phyloP scores from a whole-genome alignment of 2,113 vertebrate species.

The Calcarius ornatus region DNA sequence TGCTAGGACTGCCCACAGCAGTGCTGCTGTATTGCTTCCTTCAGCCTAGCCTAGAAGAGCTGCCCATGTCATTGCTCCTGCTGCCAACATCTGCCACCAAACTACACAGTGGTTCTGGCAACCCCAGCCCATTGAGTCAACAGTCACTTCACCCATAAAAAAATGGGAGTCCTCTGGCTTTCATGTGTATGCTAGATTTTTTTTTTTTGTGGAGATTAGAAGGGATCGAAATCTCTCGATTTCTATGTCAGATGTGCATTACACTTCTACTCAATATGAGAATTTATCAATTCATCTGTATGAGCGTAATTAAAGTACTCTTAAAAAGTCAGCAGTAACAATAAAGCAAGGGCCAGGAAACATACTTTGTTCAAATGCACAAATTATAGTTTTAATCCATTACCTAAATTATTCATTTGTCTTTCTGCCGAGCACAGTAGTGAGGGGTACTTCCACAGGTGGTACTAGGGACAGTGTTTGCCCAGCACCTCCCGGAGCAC shows the following conservation, averaged over 20 bases:
- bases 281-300: not conserved
- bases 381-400: not conserved
- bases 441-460: not conserved
- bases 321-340: not conserved
- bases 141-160: not conserved
- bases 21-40: not conserved
- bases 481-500: accelerated
- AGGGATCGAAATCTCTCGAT: not conserved
- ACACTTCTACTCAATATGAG: not conserved
- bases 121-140: accelerated
- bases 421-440: not conserved
- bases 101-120: accelerated
- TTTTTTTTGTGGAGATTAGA: not conserved
- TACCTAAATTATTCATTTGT: not conserved
- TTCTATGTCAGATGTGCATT: not conserved
- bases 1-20: not conserved
- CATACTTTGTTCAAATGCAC: not conserved
- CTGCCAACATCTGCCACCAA: not conserved
- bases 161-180: not conserved
- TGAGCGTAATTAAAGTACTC: not conserved
- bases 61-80: accelerated
- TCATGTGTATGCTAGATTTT: not conserved
- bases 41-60: not conserved
- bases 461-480: accelerated
- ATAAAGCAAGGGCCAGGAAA: not conserved